A percentile compares a stretch with the other conserved stretches of the same genome.
phyloP scores from a whole-genome alignment of 1,140 invertebrate genomes.

The Adelges cooleyi region DNA sequence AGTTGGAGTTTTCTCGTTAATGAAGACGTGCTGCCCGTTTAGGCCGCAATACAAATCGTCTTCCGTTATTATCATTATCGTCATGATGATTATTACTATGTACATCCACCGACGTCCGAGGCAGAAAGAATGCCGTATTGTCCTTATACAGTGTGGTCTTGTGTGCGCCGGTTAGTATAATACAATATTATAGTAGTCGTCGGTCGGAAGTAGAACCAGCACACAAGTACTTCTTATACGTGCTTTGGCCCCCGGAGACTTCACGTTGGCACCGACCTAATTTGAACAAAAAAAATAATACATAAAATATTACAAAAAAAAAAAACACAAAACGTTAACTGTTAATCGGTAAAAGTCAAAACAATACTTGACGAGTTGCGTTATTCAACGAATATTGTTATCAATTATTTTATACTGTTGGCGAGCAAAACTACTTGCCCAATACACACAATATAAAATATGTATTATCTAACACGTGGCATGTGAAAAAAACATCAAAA shows the following conservation, averaged over 20 bases:
- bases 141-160: slow-evolving; percentile 7
- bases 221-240: no score
- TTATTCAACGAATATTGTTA: no score
- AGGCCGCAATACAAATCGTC: neutral
- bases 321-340: neutral
- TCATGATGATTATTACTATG: no score
- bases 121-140: slow-evolving; percentile 19
- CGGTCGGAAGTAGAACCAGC: no score
- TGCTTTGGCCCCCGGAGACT: slow-evolving; percentile 9
- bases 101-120: neutral
- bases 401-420: neutral
- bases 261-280: neutral
- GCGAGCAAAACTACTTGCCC: neutral
- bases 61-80: slow-evolving; percentile 5
- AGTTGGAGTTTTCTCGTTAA: slow-evolving; percentile 9
- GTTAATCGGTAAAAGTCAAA: neutral
- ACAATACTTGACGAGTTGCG: no score
- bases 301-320: neutral
- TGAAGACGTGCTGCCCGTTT: slow-evolving; percentile 21
- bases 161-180: neutral
- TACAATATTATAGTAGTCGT: no score
- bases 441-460: no score
- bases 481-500: no score
- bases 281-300: neutral
- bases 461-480: no score